These are phyloP conservation scores for Sabatieria punctata DNA, from an alignment of 2,888 invertebrate genomes.

Conservation along the genomic window DNA sequence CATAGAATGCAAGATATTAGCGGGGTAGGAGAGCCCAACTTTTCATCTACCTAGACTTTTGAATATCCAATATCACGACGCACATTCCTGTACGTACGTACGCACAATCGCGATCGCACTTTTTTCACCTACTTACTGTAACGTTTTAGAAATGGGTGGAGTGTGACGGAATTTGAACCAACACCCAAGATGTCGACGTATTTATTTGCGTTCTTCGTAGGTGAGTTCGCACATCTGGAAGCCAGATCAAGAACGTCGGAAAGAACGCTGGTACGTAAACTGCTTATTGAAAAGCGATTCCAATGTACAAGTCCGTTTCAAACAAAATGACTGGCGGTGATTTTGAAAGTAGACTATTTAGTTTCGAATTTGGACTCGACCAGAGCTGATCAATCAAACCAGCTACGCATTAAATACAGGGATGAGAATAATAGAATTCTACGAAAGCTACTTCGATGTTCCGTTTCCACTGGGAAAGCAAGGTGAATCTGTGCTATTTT, in stretches of 20 bases:
- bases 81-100: neutral
- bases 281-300: neutral
- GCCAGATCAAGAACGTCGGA: too few species aligned
- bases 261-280: too few species aligned
- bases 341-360: neutral
- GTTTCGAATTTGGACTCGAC: neutral
- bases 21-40: neutral
- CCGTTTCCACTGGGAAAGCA: neutral
- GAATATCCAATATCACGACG: slow-evolving; percentile 1
- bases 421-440: neutral
- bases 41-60: slow-evolving; percentile 1
- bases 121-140: neutral
- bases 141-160: neutral
- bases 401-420: neutral
- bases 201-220: neutral
- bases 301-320: neutral
- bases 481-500: neutral
- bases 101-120: slow-evolving; percentile 1
- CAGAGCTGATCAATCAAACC: neutral
- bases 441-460: neutral
- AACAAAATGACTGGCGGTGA: too few species aligned
- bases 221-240: neutral
- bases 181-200: neutral
- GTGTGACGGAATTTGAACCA: neutral
- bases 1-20: neutral